Conservation (phyloP, 2,797 vertebrate genomes). For the Urophycis tenuis region DNA sequence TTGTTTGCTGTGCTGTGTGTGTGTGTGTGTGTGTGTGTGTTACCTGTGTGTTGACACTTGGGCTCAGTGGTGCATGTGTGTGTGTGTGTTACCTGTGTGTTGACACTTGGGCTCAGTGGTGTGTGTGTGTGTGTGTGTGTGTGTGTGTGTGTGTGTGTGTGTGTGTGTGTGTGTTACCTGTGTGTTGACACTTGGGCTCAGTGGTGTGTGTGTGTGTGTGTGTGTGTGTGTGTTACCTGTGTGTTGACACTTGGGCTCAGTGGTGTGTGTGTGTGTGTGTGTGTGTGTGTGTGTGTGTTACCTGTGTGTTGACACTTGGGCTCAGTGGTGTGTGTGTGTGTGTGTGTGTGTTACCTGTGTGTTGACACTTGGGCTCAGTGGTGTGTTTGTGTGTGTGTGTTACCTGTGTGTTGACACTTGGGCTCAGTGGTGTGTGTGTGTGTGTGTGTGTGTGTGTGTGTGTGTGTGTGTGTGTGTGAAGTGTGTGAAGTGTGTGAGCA, state of each 20-base stretch:
- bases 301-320: no score
- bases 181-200: no score
- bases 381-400: no score
- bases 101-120: conserved; percentile 4
- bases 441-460: no score
- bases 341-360: neutral
- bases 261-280: no score
- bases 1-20: conserved; percentile 39
- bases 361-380: no score
- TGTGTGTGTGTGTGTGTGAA: neutral
- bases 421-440: no score
- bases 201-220: no score
- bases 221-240: no score
- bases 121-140: neutral
- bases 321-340: neutral
- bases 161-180: no score
- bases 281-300: neutral
- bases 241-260: no score
- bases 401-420: no score
- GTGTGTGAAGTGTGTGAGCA: neutral
- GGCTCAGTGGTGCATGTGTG: neutral
- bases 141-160: neutral
- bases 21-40: neutral
- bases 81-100: neutral
- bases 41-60: conserved; percentile 5